These are phyloP conservation scores for Sebastolobus altivelis DNA, from an alignment of 2,797 vertebrate genomes.

Conservation along the genomic window DNA sequence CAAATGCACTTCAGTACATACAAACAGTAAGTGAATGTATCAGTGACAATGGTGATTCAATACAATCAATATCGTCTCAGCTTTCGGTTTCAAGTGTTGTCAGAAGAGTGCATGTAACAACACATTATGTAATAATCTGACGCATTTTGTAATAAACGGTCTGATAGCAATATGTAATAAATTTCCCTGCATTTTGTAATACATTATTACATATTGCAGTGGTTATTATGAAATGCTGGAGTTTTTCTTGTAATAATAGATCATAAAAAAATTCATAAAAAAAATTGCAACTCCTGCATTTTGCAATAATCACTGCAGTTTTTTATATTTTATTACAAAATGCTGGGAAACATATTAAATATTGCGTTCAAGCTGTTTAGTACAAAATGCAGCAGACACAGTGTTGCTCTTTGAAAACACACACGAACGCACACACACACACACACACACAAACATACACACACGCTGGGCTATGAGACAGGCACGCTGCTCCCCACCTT, in stretches of 20 bases:
- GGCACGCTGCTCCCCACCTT: conserved; percentile 32
- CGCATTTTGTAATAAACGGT: neutral
- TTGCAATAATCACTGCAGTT: neutral
- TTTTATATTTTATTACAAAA: neutral
- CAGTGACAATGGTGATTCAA: neutral
- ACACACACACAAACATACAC: conserved; percentile 7
- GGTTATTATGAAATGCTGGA: neutral
- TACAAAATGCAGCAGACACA: neutral
- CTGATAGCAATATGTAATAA: neutral
- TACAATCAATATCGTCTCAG: neutral
- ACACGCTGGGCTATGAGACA: neutral
- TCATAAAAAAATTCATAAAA: too few relatives aligned
- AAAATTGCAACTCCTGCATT: neutral
- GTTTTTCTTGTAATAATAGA: neutral
- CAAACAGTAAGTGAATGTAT: neutral
- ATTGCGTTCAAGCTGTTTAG: too few relatives aligned
- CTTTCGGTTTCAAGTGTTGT: neutral
- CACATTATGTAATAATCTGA: neutral
- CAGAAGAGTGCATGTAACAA: too few relatives aligned
- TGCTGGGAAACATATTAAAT: too few relatives aligned
- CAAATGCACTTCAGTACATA: neutral
- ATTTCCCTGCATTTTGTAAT: neutral
- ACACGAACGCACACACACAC: conserved; percentile 6
- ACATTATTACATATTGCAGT: neutral
- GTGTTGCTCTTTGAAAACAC: neutral